Conservation (phyloP, 2,888 invertebrate genomes). For the Xanthorhoe spadicearia region DNA sequence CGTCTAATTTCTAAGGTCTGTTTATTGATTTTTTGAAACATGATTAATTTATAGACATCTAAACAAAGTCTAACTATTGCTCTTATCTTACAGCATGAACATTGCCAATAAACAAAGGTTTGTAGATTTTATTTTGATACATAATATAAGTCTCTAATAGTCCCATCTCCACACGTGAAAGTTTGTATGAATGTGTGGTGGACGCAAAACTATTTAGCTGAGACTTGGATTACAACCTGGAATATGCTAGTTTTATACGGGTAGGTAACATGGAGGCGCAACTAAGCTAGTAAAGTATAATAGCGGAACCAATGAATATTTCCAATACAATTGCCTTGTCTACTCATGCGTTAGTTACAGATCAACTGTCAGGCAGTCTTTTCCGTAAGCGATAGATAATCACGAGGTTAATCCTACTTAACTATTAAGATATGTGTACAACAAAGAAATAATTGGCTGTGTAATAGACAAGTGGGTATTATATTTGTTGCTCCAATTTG, state of each 20-base stretch:
- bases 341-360: slow-evolving; percentile 13
- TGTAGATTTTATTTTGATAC: no score
- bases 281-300: neutral
- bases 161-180: no score
- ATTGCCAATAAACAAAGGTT: no score
- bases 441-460: slow-evolving; percentile 29
- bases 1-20: neutral
- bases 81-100: no score
- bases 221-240: no score
- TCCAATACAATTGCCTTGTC: slow-evolving; percentile 23
- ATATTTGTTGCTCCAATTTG: neutral
- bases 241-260: no score
- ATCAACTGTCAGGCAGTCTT: slow-evolving; percentile 30
- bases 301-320: slow-evolving; percentile 14
- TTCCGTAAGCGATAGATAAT: slow-evolving; percentile 38
- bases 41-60: neutral
- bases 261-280: no score
- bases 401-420: slow-evolving; percentile 23
- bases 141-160: no score
- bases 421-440: slow-evolving; percentile 18
- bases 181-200: no score
- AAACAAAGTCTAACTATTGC: neutral
- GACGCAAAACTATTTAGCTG: no score
- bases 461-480: neutral
- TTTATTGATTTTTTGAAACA: neutral